Percentiles rank a stretch among this genome's conserved stretches.
Evolutionary conservation across 2,113 vertebrate species (phyloP).

Genomic region (Bubo bubo): DNA sequence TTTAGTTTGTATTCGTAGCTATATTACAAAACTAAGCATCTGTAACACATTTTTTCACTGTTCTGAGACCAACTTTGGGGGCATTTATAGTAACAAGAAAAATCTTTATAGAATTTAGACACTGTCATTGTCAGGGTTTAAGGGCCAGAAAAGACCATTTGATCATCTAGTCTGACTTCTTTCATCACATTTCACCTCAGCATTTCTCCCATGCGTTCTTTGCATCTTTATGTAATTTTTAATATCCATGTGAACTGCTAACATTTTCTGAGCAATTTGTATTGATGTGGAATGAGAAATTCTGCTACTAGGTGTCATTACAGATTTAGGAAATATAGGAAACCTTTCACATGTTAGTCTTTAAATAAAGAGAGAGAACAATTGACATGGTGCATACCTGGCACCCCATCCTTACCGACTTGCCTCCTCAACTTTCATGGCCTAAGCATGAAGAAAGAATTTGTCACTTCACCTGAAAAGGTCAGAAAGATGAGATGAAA

Average conservation of each 20-base stretch:
- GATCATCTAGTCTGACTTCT: not conserved
- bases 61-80: not conserved
- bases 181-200: not conserved
- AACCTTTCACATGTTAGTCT: not conserved
- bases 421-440: constrained; percentile 64
- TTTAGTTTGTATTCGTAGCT: not conserved
- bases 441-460: constrained; percentile 40
- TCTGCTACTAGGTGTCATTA: not conserved
- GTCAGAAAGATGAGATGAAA: constrained; percentile 70
- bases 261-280: not conserved
- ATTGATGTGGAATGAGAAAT: not conserved
- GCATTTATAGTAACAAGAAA: not conserved
- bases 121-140: not conserved
- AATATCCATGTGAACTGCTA: not conserved
- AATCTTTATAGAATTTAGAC: not conserved
- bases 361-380: constrained; percentile 29
- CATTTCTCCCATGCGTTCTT: not conserved
- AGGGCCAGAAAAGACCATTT: not conserved
- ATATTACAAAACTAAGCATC: not conserved
- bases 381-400: constrained; percentile 25
- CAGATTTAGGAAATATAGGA: not conserved
- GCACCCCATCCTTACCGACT: not conserved
- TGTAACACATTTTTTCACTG: not conserved
- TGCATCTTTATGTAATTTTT: not conserved
- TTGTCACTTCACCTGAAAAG: constrained; percentile 59